These are phyloP conservation scores for Drosophila pseudotalamancana DNA, from an alignment of 2,888 invertebrate genomes.

Conservation along the genomic window DNA sequence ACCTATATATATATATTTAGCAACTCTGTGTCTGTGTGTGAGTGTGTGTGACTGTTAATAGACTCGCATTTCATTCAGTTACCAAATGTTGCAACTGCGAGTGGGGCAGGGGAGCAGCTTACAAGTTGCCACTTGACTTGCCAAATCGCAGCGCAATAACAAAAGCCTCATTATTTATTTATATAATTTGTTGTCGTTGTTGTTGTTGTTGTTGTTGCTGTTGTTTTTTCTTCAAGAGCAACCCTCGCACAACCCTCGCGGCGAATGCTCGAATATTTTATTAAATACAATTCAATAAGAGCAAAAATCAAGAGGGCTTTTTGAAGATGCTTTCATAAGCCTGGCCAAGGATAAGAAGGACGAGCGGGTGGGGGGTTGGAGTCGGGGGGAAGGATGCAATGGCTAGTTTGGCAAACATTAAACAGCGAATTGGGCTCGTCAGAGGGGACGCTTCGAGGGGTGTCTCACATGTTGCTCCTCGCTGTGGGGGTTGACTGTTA, in stretches of 20 bases:
- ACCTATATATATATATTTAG: constrained; percentile 18
- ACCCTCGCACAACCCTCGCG: constrained; percentile 57
- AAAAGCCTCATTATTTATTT: constrained; percentile 72
- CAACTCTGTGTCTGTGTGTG: neutral
- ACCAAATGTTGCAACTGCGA: neutral
- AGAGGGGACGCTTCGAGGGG: neutral
- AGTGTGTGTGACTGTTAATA: constrained; percentile 34
- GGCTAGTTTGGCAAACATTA: constrained; percentile 70
- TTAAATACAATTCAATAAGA: constrained; percentile 77
- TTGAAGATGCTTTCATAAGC: constrained; percentile 11
- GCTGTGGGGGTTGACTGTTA: constrained; percentile 21
- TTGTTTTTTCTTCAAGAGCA: constrained; percentile 21
- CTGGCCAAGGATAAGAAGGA: neutral
- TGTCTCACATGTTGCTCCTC: constrained; percentile 47
- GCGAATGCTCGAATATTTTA: constrained; percentile 61
- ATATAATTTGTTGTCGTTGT: constrained; percentile 39
- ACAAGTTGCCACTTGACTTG: constrained; percentile 61
- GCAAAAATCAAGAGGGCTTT: constrained; percentile 38
- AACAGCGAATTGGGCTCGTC: constrained; percentile 35
- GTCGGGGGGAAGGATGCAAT: constrained; percentile 43
- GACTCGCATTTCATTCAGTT: constrained; percentile 28
- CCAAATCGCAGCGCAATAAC: constrained; percentile 66
- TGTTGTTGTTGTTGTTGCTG: constrained; percentile 27
- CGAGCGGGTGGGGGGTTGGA: neutral
- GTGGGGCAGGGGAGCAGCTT: neutral